Conservation (phyloP, 2,888 invertebrate genomes). For the Drosophila engyochracea region DNA sequence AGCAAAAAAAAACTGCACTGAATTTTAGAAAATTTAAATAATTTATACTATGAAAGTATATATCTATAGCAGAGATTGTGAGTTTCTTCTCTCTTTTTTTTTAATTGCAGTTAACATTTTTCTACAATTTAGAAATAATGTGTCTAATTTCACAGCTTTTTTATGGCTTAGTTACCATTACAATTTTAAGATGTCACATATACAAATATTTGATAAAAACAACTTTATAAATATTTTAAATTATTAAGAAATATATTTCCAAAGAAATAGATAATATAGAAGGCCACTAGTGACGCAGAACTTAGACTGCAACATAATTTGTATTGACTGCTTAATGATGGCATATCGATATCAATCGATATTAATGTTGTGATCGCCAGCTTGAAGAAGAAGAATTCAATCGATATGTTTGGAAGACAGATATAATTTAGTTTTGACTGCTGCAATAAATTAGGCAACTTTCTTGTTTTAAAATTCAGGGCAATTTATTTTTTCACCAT, state of each 20-base stretch:
- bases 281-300: too few relatives aligned
- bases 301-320: too few relatives aligned
- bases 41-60: too few relatives aligned
- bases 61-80: rapidly evolving
- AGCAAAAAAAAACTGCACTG: neutral
- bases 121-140: neutral
- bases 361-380: neutral
- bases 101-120: neutral
- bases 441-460: neutral
- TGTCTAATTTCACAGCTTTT: neutral
- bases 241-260: too few relatives aligned
- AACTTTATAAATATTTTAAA: too few relatives aligned
- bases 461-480: neutral
- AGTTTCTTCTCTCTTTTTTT: neutral
- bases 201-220: neutral
- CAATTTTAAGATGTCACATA: neutral
- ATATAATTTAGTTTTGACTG: neutral
- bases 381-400: neutral
- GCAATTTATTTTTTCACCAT: neutral
- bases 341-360: neutral
- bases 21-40: too few relatives aligned
- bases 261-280: too few relatives aligned
- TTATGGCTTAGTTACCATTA: neutral
- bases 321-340: too few relatives aligned
- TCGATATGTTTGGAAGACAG: neutral